A percentile compares a stretch with the other conserved stretches of the same genome.
Conservation (phyloP, 1,140 invertebrate species). For the Solenopsis fugax region DNA sequence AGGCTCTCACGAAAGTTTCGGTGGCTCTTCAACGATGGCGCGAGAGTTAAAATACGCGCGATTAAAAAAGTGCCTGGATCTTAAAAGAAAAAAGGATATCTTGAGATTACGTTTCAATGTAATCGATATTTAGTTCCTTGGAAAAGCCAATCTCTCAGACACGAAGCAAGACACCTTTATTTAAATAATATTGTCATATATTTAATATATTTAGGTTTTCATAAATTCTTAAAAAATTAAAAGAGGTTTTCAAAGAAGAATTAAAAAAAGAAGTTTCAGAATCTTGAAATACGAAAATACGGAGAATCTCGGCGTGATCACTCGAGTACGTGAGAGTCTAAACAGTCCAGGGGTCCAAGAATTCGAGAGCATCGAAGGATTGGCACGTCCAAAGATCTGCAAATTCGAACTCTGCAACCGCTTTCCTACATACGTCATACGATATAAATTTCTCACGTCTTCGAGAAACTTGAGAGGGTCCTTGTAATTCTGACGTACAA, state of each 20-base stretch:
- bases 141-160: constrained; percentile 2
- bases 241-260: background rate
- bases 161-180: background rate
- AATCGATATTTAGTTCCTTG: background rate
- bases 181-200: constrained; percentile 19
- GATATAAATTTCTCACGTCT: background rate
- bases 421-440: background rate
- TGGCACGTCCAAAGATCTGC: background rate
- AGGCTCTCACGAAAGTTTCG: constrained; percentile 38
- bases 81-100: background rate
- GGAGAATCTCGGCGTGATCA: background rate
- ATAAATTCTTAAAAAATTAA: constrained; percentile 14
- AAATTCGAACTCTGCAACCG: background rate
- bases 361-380: background rate
- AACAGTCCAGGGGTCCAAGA: background rate
- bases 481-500: constrained; percentile 3
- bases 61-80: background rate
- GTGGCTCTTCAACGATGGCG: constrained; percentile 1
- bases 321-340: constrained; percentile 3
- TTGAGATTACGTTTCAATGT: background rate
- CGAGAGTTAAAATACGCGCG: background rate
- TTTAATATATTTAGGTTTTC: constrained; percentile 6
- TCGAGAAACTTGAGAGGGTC: background rate
- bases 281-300: background rate
- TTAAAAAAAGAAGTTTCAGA: constrained; percentile 22